Evolutionary conservation across 2,797 vertebrate genomes (phyloP).

Genomic region (Lycodopsis pacificus): DNA sequence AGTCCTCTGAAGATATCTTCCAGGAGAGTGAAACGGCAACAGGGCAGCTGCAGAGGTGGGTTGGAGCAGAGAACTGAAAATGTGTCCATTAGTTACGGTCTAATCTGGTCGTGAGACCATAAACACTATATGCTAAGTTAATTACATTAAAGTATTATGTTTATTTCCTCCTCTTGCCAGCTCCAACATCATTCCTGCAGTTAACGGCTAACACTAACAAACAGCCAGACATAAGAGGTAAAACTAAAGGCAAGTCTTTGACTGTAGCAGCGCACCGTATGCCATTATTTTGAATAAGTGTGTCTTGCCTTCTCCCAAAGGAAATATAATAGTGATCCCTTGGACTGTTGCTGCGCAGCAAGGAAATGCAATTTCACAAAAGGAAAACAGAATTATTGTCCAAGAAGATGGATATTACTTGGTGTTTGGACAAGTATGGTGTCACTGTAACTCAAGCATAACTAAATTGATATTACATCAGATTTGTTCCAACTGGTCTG

Average conservation of each 20-base stretch:
- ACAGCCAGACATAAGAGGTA: slow-evolving; percentile 76
- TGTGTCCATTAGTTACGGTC: slow-evolving; percentile 60
- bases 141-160: slow-evolving; percentile 62
- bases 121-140: slow-evolving; percentile 53
- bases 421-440: slow-evolving; percentile 83
- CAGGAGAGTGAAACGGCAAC: slow-evolving; percentile 72
- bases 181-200: slow-evolving; percentile 75
- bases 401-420: slow-evolving; percentile 83
- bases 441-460: slow-evolving; percentile 71
- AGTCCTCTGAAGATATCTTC: slow-evolving; percentile 67
- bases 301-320: slow-evolving; percentile 70
- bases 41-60: slow-evolving; percentile 70
- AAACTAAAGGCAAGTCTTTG: slow-evolving; percentile 62
- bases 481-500: slow-evolving; percentile 70
- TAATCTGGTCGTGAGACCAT: slow-evolving; percentile 68
- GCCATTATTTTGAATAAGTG: slow-evolving; percentile 71
- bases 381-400: slow-evolving; percentile 81
- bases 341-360: slow-evolving; percentile 76
- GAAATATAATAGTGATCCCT: slow-evolving; percentile 78
- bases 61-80: slow-evolving; percentile 53
- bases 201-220: slow-evolving; percentile 74
- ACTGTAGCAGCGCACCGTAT: slow-evolving; percentile 32
- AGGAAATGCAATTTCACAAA: slow-evolving; percentile 75
- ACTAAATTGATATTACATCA: slow-evolving; percentile 66
- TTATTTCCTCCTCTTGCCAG: slow-evolving; percentile 66